Evolutionary conservation across 2,888 invertebrate genomes (phyloP).

Genomic region (Drosophila conformis): DNA sequence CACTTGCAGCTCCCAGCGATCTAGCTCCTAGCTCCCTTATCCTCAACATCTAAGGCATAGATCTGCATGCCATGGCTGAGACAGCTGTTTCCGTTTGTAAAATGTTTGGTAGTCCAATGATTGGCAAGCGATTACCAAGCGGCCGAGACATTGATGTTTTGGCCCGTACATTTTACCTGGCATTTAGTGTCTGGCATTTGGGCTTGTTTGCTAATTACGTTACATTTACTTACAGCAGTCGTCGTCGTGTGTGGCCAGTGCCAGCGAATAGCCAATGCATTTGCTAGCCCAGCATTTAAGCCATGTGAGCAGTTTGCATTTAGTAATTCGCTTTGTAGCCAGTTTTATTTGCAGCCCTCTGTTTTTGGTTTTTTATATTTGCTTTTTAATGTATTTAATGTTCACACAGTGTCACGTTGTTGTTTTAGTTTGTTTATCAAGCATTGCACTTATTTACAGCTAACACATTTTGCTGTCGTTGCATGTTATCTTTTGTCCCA

Average conservation of each 20-base stretch:
- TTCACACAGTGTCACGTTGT: slow-evolving; percentile 75
- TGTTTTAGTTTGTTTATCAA: slow-evolving; percentile 61
- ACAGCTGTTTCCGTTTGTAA: slow-evolving; percentile 83
- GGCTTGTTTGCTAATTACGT: slow-evolving; percentile 51
- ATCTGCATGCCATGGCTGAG: slow-evolving; percentile 72
- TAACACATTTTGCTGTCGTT: slow-evolving; percentile 47
- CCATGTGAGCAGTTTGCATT: slow-evolving; percentile 46
- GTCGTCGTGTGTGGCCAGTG: slow-evolving; percentile 37
- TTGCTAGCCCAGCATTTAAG: slow-evolving; percentile 27
- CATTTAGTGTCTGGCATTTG: slow-evolving; percentile 60
- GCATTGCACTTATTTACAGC: slow-evolving; percentile 62
- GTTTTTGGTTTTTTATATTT: slow-evolving; percentile 13
- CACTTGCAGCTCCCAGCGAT: slow-evolving; percentile 12
- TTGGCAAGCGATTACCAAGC: slow-evolving; percentile 73
- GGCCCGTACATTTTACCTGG: slow-evolving; percentile 49
- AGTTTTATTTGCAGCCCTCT: slow-evolving; percentile 27
- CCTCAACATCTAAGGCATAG: slow-evolving; percentile 43
- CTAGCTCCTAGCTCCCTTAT: slow-evolving; percentile 41
- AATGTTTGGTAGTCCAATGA: slow-evolving; percentile 75
- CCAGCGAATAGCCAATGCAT: slow-evolving; percentile 7
- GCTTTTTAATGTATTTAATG: slow-evolving; percentile 62
- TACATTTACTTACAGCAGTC: slow-evolving; percentile 40
- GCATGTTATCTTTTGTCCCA: slow-evolving; percentile 58
- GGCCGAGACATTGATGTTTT: slow-evolving; percentile 71
- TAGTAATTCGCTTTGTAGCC: slow-evolving; percentile 17